Evolutionary conservation across 2,113 vertebrate genomes (phyloP).

Genomic region (Etheostoma cragini): DNA sequence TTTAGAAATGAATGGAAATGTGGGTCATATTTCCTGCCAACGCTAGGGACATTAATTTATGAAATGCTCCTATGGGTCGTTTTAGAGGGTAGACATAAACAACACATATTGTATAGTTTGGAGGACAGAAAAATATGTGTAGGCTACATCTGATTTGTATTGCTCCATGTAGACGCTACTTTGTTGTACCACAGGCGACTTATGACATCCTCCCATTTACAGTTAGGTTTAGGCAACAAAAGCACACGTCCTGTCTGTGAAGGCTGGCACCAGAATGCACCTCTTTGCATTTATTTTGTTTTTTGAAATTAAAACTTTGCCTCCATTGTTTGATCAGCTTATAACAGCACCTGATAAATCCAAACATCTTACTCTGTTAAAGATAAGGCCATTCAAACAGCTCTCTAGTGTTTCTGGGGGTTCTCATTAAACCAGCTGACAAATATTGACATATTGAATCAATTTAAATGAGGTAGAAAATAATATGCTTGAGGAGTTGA

Average conservation of each 20-base stretch:
- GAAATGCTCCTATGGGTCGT: no score
- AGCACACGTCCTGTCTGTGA: background rate
- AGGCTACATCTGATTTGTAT: background rate
- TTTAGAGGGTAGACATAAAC: no score
- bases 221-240: conserved; percentile 19
- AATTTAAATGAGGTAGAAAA: conserved; percentile 36
- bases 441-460: conserved; percentile 47
- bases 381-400: background rate
- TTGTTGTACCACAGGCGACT: background rate
- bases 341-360: no score
- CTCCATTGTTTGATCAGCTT: no score
- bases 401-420: background rate
- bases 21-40: no score
- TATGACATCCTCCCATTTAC: background rate
- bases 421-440: conserved; percentile 31
- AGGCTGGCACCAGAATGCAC: background rate
- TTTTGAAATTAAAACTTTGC: background rate
- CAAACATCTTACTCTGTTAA: conserved; percentile 10
- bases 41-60: no score
- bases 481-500: background rate
- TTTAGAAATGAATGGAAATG: no score
- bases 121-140: background rate
- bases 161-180: conserved; percentile 2
- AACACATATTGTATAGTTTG: no score
- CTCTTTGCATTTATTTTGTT: background rate